These are phyloP conservation scores for Heliocidaris tuberculata DNA, from an alignment of 35 echinoderm and acorn worm genomes.

Conservation along the genomic window DNA sequence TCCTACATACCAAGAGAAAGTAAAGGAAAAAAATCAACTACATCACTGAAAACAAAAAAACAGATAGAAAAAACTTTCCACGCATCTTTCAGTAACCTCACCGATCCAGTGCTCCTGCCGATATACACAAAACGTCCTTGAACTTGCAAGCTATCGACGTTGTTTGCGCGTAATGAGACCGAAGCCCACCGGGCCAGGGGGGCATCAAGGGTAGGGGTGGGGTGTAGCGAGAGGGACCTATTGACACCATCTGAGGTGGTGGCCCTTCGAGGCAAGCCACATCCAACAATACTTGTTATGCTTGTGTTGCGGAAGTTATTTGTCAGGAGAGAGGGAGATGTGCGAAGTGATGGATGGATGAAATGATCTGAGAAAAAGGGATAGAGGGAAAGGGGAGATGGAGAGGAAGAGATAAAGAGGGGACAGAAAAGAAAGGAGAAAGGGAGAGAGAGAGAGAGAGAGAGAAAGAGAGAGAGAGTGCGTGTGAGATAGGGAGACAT, in stretches of 20 bases:
- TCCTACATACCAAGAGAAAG: too few species aligned
- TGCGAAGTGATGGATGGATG: not conserved
- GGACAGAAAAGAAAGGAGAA: not conserved
- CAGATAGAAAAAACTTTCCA: not conserved
- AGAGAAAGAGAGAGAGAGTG: not conserved
- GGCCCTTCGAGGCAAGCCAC: not conserved
- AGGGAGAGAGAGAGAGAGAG: not conserved
- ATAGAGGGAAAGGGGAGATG: not conserved
- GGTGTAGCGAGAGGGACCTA: not conserved
- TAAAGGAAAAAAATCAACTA: too few species aligned
- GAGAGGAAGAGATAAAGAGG: not conserved
- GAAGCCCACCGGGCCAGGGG: not conserved
- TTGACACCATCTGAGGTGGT: not conserved
- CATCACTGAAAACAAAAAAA: too few species aligned
- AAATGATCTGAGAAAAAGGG: not conserved
- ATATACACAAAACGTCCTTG: not conserved
- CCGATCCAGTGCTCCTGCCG: not conserved
- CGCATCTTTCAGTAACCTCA: not conserved
- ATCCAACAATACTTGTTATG: slow-evolving; percentile 18
- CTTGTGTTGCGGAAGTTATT: slow-evolving; percentile 16
- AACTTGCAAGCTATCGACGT: not conserved
- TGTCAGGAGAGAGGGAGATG: not conserved
- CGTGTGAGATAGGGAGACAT: too few species aligned
- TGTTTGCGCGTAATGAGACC: not conserved
- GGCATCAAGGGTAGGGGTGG: not conserved